These are phyloP conservation scores for Galerucella pusilla DNA, from an alignment of 2,888 invertebrate genomes.

Conservation along the genomic window DNA sequence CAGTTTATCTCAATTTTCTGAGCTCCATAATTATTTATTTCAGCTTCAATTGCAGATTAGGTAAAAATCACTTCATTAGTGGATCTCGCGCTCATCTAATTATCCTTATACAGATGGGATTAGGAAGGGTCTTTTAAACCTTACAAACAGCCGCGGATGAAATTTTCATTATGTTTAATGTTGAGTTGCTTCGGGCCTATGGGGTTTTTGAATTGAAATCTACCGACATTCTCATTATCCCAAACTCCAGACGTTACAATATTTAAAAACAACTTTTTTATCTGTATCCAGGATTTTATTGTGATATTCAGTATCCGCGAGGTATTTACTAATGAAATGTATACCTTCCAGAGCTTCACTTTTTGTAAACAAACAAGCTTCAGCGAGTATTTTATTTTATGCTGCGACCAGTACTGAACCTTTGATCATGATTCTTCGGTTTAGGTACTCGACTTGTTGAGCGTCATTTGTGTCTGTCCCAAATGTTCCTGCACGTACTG, in stretches of 20 bases:
- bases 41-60: not conserved
- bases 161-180: conserved; percentile 1
- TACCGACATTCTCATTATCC: not conserved
- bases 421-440: too few species aligned
- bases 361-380: too few species aligned
- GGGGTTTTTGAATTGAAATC: not conserved
- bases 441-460: too few species aligned
- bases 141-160: not conserved
- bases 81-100: not conserved
- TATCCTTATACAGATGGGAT: not conserved
- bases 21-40: too few species aligned
- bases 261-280: not conserved
- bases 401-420: too few species aligned
- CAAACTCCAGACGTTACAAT: not conserved
- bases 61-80: not conserved
- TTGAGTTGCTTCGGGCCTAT: not conserved
- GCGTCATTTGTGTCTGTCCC: too few species aligned
- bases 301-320: not conserved
- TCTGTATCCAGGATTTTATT: not conserved
- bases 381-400: too few species aligned
- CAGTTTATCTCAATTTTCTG: too few species aligned
- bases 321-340: not conserved
- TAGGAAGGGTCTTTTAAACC: not conserved
- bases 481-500: too few species aligned
- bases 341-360: too few species aligned